Evolutionary conservation across 2,797 vertebrate species (phyloP).

Genomic region (Ptychadena robeensis): DNA sequence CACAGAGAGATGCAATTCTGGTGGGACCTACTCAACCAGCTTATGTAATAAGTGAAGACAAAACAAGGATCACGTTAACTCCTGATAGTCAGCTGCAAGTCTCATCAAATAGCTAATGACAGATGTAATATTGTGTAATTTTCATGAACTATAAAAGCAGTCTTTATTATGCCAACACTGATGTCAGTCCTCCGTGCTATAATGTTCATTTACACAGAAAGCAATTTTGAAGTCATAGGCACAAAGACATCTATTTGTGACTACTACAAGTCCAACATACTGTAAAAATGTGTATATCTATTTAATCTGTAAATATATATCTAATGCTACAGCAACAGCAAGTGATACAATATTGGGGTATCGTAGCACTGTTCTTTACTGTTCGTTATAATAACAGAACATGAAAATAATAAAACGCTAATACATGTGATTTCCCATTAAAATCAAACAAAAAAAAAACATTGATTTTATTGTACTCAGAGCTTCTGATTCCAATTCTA

Average conservation of each 20-base stretch:
- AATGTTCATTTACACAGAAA: not conserved
- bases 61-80: conserved; percentile 15
- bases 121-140: not conserved
- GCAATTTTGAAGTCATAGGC: not conserved
- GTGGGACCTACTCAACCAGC: not conserved
- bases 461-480: too few relatives aligned
- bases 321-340: too few relatives aligned
- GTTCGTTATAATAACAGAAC: too few relatives aligned
- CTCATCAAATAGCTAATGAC: not conserved
- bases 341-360: too few relatives aligned
- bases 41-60: conserved; percentile 30
- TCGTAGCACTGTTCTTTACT: too few relatives aligned
- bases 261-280: too few relatives aligned
- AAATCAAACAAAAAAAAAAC: too few relatives aligned
- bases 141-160: not conserved
- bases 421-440: too few relatives aligned
- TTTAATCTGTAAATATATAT: too few relatives aligned
- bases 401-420: too few relatives aligned
- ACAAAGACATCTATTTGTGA: not conserved
- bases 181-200: not conserved
- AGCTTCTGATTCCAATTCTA: too few relatives aligned
- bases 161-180: not conserved
- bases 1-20: conserved; percentile 16
- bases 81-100: not conserved
- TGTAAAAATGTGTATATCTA: too few relatives aligned